Evolutionary conservation across 2,888 invertebrate genomes (phyloP), one percentile per base, ranked within the genome.

Genomic region (Drosophila koepferae): DNA sequence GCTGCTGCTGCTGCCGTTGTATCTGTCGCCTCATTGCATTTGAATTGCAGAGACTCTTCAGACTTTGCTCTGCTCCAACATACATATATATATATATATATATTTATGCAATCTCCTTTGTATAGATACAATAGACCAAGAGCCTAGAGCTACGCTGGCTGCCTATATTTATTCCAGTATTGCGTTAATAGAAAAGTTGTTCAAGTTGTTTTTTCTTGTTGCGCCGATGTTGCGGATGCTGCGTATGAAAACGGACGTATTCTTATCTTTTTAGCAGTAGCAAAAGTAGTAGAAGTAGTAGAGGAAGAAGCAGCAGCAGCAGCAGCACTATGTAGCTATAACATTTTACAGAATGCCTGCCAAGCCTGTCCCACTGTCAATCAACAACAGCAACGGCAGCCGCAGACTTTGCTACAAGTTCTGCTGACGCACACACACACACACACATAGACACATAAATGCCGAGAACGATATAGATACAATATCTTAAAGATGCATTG

Each of bases 131-230:
- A 78, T 81, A 56, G 67, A 14, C 10, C 16, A n/a, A 46, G 46
- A 49, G 60, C 40, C 49, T 9, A 3, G 36, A 77, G 68, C 28
- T 28, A 28, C 55, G 65, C 68, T 75, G 70, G 1, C 67, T 53
- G 62, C 67, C 78, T 71, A 72, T 72, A 72, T 75, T 4, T 23
- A 20, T 81, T 66, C 61, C 72, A 58, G 72, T 63, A 60, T 77
- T 72, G 77, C 74, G 74, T 89, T 89, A 89, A 86, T 86, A 88
- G 86, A 85, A 86, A 89, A 89, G 77, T 85, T 89, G 85, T 89
- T 88, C 73, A 72, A 81, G 74, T 71, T 67, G 63, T 71, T 77
- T 63, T 28, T 28, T 20, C 28, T 6, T 28, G 6, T 28, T 28
- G 28, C 28, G 28, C 63, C 41, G 53, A 63, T 63, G 70, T 40